Evolutionary conservation across 2,888 invertebrate species (phyloP).

Genomic region (Nebria salina): DNA sequence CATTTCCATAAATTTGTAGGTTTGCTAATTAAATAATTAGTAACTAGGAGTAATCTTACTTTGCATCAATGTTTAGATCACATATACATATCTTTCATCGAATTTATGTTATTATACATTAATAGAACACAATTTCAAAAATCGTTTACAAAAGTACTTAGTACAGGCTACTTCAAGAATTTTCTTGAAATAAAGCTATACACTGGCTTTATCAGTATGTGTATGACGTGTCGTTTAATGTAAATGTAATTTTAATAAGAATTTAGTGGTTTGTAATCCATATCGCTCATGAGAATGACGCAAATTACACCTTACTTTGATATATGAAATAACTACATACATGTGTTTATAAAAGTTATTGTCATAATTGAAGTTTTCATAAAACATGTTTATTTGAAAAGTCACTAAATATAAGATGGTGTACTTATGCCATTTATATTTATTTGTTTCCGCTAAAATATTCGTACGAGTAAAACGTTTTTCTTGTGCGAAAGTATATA

Average conservation of each 20-base stretch:
- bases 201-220: no score
- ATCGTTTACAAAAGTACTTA: no score
- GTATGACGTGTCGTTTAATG: no score
- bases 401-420: neutral
- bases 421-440: neutral
- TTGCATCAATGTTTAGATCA: neutral
- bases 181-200: neutral
- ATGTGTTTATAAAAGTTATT: no score
- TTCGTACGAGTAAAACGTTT: neutral
- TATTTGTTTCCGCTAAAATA: neutral
- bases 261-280: no score
- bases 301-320: no score
- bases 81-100: neutral
- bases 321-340: no score
- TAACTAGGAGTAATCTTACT: neutral
- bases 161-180: neutral
- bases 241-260: no score
- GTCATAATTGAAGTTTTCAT: no score
- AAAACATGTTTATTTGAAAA: neutral
- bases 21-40: neutral
- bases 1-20: constrained; percentile 1
- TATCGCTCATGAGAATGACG: no score
- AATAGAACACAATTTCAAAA: no score
- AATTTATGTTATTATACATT: neutral
- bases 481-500: neutral